These are phyloP conservation scores for Drosophila quinaria DNA, from an alignment of 2,888 invertebrate genomes.

Conservation along the genomic window DNA sequence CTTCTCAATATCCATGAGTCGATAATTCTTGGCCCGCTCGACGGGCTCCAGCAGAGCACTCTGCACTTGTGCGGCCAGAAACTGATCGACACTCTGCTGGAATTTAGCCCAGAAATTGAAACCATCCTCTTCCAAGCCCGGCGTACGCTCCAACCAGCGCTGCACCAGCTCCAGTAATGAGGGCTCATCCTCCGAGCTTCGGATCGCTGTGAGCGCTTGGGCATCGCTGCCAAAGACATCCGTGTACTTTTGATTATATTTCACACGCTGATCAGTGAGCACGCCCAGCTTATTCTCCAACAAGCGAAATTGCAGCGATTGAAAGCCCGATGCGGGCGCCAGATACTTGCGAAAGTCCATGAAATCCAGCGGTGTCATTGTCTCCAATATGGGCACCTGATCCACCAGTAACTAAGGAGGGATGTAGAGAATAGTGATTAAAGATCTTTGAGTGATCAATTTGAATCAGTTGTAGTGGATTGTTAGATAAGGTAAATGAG, in stretches of 20 bases:
- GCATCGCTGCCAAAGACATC: slow-evolving; percentile 93
- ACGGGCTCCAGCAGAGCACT: slow-evolving; percentile 87
- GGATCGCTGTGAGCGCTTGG: slow-evolving; percentile 87
- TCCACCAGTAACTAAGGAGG: slow-evolving; percentile 93
- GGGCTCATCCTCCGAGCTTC: slow-evolving; percentile 93
- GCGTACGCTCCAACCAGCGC: slow-evolving; percentile 97
- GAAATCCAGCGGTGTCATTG: slow-evolving; percentile 99
- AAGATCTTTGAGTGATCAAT: neutral
- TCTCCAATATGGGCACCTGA: slow-evolving; percentile 98
- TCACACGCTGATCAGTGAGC: slow-evolving; percentile 93
- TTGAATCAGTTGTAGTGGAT: no score
- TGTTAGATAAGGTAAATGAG: neutral
- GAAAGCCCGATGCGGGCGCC: slow-evolving; percentile 98
- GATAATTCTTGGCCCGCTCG: slow-evolving; percentile 88
- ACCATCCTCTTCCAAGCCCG: slow-evolving; percentile 93
- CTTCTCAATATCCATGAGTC: slow-evolving; percentile 91
- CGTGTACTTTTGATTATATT: slow-evolving; percentile 97
- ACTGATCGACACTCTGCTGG: slow-evolving; percentile 89
- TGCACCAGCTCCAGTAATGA: slow-evolving; percentile 95
- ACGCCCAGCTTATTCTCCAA: slow-evolving; percentile 97
- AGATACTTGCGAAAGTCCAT: slow-evolving; percentile 98
- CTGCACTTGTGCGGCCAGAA: slow-evolving; percentile 89
- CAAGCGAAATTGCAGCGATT: slow-evolving; percentile 97
- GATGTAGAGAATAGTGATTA: neutral
- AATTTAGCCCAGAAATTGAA: slow-evolving; percentile 99